These are phyloP conservation scores for Cryptophagus acutangulus DNA, from an alignment of 2,888 invertebrate species.

Conservation along the genomic window DNA sequence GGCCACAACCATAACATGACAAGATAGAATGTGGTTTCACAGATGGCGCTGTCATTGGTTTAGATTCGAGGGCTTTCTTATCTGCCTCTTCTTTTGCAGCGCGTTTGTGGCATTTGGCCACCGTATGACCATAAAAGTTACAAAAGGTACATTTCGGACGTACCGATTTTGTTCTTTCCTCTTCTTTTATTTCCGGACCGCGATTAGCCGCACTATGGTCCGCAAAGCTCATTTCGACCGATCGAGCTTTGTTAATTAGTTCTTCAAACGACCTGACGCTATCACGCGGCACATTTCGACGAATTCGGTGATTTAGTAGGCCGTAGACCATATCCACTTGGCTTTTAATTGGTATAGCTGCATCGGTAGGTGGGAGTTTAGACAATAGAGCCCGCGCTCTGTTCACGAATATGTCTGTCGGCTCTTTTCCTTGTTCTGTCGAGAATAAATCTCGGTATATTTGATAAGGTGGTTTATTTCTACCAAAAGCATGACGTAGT, in stretches of 20 bases:
- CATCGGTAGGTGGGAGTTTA: neutral
- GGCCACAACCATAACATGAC: too few species aligned
- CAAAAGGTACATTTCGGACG: conserved; percentile 6
- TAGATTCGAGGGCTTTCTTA: too few species aligned
- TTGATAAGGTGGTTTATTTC: conserved; percentile 14
- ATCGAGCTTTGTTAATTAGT: too few species aligned
- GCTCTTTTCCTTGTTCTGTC: conserved; percentile 2
- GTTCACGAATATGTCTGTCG: conserved; percentile 2
- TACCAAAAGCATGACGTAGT: conserved; percentile 16
- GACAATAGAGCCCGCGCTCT: neutral
- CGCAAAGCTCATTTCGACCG: too few species aligned
- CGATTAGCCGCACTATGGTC: too few species aligned
- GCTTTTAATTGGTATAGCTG: neutral
- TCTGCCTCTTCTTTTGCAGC: too few species aligned
- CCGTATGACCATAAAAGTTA: conserved; percentile 6
- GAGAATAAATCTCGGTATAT: conserved; percentile 20
- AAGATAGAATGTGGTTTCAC: too few species aligned
- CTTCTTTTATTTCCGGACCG: too few species aligned
- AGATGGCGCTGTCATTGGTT: too few species aligned
- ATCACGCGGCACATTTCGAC: conserved; percentile 1
- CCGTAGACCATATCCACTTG: conserved; percentile 3
- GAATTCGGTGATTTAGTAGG: neutral
- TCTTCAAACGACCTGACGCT: too few species aligned
- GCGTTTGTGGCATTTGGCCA: too few species aligned
- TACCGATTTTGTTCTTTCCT: conserved; percentile 25